Evolutionary conservation across 2,797 vertebrate genomes (phyloP).

Genomic region (Rhincodon typus): DNA sequence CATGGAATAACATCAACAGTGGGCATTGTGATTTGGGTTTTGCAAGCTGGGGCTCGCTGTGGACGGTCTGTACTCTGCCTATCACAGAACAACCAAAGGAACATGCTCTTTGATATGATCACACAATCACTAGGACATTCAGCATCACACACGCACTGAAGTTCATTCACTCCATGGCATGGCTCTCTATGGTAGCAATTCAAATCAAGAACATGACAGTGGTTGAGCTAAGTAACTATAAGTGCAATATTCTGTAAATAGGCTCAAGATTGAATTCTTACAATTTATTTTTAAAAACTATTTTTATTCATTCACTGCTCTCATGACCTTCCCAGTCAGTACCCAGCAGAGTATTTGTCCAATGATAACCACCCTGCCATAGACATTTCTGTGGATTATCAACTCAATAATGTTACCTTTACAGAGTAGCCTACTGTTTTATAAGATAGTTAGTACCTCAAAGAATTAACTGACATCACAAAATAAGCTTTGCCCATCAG

Average conservation of each 20-base stretch:
- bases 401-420: not conserved
- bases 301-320: not conserved
- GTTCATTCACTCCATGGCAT: too few relatives aligned
- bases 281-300: not conserved
- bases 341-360: not conserved
- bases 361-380: not conserved
- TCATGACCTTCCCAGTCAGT: not conserved
- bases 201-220: not conserved
- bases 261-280: not conserved
- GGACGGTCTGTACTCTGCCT: too few relatives aligned
- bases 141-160: too few relatives aligned
- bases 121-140: too few relatives aligned
- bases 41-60: too few relatives aligned
- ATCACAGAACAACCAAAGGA: too few relatives aligned
- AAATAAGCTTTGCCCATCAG: too few relatives aligned
- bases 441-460: too few relatives aligned
- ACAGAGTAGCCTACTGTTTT: not conserved
- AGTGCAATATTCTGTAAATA: not conserved
- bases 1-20: too few relatives aligned
- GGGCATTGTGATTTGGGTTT: too few relatives aligned
- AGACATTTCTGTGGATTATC: not conserved
- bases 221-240: not conserved
- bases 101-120: too few relatives aligned
- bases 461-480: too few relatives aligned
- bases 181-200: not conserved